Conservation (phyloP, 1,140 invertebrate genomes). For the Heliothis virescens region DNA sequence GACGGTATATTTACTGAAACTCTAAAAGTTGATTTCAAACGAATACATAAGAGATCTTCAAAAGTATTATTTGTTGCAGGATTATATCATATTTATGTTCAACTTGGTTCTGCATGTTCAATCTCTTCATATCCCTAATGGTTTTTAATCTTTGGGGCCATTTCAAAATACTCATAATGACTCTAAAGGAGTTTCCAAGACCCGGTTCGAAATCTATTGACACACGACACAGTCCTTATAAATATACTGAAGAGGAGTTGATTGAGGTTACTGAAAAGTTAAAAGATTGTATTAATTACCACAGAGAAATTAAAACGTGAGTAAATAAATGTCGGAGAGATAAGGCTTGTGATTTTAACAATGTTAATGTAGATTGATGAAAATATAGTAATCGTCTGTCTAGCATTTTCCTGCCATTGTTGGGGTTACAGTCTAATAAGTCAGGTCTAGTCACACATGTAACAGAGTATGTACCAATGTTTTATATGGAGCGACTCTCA, state of each 20-base stretch:
- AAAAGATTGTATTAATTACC: constrained; percentile 27
- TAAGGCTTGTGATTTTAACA: background rate
- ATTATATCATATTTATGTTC: constrained; percentile 35
- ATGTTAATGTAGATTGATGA: no score
- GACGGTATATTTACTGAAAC: no score
- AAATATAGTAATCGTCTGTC: no score
- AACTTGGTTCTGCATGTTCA: constrained; percentile 51
- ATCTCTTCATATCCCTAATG: constrained; percentile 53
- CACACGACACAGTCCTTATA: background rate
- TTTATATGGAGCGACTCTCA: no score
- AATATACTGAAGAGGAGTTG: constrained; percentile 44
- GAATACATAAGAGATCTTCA: no score
- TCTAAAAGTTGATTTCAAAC: no score
- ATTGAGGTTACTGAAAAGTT: constrained; percentile 24
- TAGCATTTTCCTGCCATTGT: no score
- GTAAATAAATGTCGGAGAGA: background rate
- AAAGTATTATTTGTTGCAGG: no score
- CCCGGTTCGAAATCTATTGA: constrained; percentile 7
- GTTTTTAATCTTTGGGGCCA: constrained; percentile 62
- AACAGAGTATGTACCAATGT: no score
- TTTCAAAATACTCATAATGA: constrained; percentile 58
- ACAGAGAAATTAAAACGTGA: background rate
- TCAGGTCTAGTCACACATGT: no score
- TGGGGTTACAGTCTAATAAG: no score
- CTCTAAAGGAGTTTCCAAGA: constrained; percentile 55